These are phyloP conservation scores for Drosophila pseudotakahashii DNA, from an alignment of 2,888 invertebrate species.

Conservation along the genomic window DNA sequence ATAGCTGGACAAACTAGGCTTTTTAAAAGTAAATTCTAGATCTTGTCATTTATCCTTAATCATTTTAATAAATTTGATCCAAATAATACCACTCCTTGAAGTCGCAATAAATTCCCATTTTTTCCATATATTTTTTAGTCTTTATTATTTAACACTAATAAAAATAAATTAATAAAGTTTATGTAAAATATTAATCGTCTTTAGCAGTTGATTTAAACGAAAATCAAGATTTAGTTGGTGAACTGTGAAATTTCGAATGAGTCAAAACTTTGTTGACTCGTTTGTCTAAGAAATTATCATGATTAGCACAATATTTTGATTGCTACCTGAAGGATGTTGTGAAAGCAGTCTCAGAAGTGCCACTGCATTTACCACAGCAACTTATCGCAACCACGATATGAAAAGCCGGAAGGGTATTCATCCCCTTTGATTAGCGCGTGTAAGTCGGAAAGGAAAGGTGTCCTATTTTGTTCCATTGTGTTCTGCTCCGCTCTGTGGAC, in stretches of 20 bases:
- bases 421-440: slow-evolving; percentile 48
- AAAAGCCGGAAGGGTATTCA: slow-evolving; percentile 43
- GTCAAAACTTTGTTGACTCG: slow-evolving; percentile 1
- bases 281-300: slow-evolving; percentile 15
- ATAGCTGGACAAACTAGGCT: too few species aligned
- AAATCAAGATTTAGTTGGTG: not conserved
- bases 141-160: too few species aligned
- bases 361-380: slow-evolving; percentile 22
- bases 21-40: too few species aligned
- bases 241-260: slow-evolving; percentile 13
- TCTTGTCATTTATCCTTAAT: too few species aligned
- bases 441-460: slow-evolving; percentile 24
- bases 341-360: slow-evolving; percentile 16
- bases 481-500: slow-evolving; percentile 17
- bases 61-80: too few species aligned
- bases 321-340: slow-evolving; percentile 39
- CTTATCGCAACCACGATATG: slow-evolving; percentile 24
- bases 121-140: too few species aligned
- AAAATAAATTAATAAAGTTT: too few species aligned
- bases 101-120: too few species aligned
- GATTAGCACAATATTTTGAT: slow-evolving; percentile 46
- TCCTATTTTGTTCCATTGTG: not conserved
- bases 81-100: too few species aligned
- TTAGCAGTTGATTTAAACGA: not conserved
- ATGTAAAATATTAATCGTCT: not conserved